Conservation (phyloP, 2,797 vertebrate genomes). For the Oreonectes daqikongensis region DNA sequence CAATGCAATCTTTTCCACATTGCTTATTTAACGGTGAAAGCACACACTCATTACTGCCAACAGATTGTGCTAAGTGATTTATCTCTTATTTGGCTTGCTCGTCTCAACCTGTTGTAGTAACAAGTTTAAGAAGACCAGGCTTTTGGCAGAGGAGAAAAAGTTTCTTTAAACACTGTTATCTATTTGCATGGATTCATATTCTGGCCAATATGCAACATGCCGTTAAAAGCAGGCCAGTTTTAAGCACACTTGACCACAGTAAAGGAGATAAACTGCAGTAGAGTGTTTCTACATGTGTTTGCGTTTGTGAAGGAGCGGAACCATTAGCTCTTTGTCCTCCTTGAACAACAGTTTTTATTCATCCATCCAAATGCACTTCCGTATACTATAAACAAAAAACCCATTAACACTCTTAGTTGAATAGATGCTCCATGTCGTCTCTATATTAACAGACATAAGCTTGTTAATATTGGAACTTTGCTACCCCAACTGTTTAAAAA, state of each 20-base stretch:
- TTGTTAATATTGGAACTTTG: too few species aligned
- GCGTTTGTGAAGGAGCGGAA: constrained; percentile 52
- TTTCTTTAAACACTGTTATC: constrained; percentile 43
- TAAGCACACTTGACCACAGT: constrained; percentile 56
- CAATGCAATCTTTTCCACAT: constrained; percentile 56
- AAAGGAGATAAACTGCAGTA: constrained; percentile 57
- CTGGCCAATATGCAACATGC: constrained; percentile 22
- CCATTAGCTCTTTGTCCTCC: constrained; percentile 60
- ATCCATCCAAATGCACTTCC: constrained; percentile 38
- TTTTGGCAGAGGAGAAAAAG: constrained; percentile 57
- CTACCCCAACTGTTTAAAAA: too few species aligned
- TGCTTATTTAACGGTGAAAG: constrained; percentile 62
- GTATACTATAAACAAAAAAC: constrained; percentile 42
- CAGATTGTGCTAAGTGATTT: constrained; percentile 64
- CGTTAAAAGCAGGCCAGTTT: constrained; percentile 47
- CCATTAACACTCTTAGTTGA: constrained; percentile 35
- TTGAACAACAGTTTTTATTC: constrained; percentile 49
- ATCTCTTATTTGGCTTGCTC: constrained; percentile 55
- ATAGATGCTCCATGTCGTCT: constrained; percentile 2
- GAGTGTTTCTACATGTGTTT: constrained; percentile 44
- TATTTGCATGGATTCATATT: constrained; percentile 58
- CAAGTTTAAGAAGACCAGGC: constrained; percentile 52
- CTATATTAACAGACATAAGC: background rate
- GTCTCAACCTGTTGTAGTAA: constrained; percentile 62
- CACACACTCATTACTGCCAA: constrained; percentile 53